Percentiles rank a stretch among this genome's conserved stretches.
Conservation (phyloP, 2,888 invertebrate genomes). For the Sthenelais limicola region DNA sequence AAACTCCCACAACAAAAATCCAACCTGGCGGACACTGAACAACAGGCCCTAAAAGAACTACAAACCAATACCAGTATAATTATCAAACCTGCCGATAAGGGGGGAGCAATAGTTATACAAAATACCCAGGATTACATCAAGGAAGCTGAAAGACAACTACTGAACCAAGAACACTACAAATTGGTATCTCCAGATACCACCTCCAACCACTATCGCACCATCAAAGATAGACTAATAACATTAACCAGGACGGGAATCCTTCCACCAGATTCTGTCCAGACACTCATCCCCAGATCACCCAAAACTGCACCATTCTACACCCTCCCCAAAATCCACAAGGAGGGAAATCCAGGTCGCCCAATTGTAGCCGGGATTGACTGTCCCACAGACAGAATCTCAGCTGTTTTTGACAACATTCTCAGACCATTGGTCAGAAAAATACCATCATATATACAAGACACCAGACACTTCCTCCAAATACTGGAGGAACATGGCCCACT, state of each 20-base stretch:
- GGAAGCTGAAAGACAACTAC: neutral
- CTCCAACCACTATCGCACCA: neutral
- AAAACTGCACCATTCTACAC: neutral
- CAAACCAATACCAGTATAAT: neutral
- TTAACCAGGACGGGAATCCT: neutral
- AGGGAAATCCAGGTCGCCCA: neutral
- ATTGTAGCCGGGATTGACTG: neutral
- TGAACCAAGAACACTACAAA: neutral
- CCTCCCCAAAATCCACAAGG: conserved; percentile 7
- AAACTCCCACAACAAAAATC: too few species aligned
- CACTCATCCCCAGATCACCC: neutral
- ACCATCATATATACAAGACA: neutral
- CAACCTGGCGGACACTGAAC: neutral
- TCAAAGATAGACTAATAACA: neutral
- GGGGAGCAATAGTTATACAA: conserved; percentile 2
- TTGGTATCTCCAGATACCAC: too few species aligned
- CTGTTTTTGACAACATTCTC: neutral
- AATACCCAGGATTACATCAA: neutral
- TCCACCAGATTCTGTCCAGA: neutral
- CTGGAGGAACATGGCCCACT: too few species aligned
- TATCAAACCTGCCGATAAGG: conserved; percentile 9
- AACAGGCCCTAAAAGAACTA: neutral
- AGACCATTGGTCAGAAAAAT: neutral
- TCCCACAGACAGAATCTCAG: neutral
- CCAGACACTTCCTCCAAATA: neutral